Conservation (phyloP, 2,797 vertebrate species). For the Catamblyrhynchus diadema region DNA sequence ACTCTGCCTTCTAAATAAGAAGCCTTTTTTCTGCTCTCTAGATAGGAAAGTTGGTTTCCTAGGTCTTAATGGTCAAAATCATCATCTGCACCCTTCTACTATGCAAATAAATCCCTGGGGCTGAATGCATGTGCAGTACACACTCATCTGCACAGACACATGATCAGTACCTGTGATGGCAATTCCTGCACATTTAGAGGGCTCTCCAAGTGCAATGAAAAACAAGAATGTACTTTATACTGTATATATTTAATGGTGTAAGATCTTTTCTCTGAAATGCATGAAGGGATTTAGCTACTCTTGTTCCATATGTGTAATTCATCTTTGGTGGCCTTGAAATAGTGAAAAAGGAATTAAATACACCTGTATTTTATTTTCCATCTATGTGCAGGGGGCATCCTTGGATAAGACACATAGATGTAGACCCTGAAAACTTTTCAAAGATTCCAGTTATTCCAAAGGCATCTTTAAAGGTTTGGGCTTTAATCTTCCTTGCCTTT, state of each 20-base stretch:
- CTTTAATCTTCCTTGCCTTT: conserved; percentile 40
- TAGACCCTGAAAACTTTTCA: conserved; percentile 11
- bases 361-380: not conserved
- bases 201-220: not conserved
- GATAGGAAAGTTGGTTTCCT: not conserved
- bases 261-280: not conserved
- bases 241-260: not conserved
- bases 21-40: not conserved
- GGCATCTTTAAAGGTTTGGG: not conserved
- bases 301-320: not conserved
- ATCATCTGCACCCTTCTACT: not conserved
- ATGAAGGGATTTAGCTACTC: not conserved
- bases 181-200: not conserved
- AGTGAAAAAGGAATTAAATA: not conserved
- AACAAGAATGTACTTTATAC: not conserved
- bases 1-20: not conserved
- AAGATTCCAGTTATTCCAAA: conserved; percentile 11
- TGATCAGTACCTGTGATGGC: not conserved
- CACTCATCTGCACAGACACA: fast-evolving
- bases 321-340: not conserved
- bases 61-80: not conserved
- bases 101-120: not conserved
- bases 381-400: not conserved
- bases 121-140: fast-evolving
- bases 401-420: not conserved